phyloP scores from a whole-genome alignment of 2,113 vertebrate species.

The Cyanoderma ruficeps region DNA sequence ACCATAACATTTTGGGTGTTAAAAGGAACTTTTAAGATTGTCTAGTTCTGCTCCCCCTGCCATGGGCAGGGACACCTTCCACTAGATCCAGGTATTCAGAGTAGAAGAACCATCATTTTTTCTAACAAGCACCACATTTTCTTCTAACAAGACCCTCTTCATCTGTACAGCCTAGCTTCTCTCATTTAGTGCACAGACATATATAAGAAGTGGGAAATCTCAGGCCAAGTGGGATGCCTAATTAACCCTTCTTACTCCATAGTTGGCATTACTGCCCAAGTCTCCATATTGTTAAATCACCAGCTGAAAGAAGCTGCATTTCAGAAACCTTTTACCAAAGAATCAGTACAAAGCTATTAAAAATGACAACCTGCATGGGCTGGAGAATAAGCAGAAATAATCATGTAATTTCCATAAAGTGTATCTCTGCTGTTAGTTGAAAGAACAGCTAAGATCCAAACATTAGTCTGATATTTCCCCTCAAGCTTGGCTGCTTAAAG shows the following conservation, averaged over 20 bases:
- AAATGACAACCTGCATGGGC: not conserved
- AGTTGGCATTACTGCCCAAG: not conserved
- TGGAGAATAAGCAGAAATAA: not conserved
- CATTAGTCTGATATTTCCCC: not conserved
- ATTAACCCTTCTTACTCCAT: not conserved
- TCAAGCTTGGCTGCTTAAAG: not conserved
- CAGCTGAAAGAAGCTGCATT: not conserved
- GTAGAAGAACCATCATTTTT: not conserved
- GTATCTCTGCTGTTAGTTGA: not conserved
- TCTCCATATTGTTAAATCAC: not conserved
- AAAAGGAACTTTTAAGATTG: not conserved
- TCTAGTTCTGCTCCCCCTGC: not conserved
- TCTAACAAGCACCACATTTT: not conserved
- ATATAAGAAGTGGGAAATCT: not conserved
- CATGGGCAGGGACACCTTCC: not conserved
- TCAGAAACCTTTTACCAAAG: not conserved
- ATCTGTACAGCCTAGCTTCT: not conserved
- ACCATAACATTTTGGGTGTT: not conserved
- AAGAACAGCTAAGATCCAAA: not conserved
- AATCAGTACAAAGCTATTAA: not conserved
- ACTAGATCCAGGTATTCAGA: not conserved
- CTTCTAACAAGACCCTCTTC: not conserved
- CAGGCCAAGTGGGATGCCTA: not conserved
- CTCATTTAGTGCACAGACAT: not conserved
- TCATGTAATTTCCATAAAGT: not conserved